phyloP scores from a whole-genome alignment of 2,888 invertebrate genomes.

The Didymodactylos carnosus region DNA sequence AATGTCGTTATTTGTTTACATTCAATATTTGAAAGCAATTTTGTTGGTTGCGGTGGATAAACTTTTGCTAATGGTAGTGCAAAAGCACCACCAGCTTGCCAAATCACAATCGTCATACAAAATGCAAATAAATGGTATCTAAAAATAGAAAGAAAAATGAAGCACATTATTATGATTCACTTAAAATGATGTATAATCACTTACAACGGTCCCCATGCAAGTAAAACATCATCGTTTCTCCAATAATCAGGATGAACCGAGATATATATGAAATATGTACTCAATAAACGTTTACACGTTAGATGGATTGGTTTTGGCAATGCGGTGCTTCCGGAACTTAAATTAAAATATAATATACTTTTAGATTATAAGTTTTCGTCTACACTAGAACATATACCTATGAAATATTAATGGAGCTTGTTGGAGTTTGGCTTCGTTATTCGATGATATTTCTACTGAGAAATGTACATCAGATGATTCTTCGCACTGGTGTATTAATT shows the following conservation, averaged over 20 bases:
- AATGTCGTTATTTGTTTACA: not conserved
- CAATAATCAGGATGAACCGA: not conserved
- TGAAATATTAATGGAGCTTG: no score
- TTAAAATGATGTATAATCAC: no score
- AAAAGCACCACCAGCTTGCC: not conserved
- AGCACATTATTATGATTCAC: no score
- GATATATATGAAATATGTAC: not conserved
- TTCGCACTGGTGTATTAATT: no score
- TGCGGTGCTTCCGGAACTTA: not conserved
- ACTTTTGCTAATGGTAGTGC: not conserved
- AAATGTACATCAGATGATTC: no score
- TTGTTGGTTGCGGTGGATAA: not conserved
- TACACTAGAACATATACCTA: no score
- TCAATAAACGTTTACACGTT: not conserved
- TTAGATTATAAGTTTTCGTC: no score
- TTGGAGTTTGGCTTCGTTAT: no score
- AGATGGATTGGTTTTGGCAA: not conserved
- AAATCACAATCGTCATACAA: not conserved
- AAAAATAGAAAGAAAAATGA: not conserved
- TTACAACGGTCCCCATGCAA: not conserved
- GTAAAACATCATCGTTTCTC: not conserved
- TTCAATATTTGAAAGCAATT: not conserved
- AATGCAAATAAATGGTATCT: not conserved
- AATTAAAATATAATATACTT: no score
- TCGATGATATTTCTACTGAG: no score